Conservation (phyloP, 2,888 invertebrate genomes). For the Limenitis camilla region DNA sequence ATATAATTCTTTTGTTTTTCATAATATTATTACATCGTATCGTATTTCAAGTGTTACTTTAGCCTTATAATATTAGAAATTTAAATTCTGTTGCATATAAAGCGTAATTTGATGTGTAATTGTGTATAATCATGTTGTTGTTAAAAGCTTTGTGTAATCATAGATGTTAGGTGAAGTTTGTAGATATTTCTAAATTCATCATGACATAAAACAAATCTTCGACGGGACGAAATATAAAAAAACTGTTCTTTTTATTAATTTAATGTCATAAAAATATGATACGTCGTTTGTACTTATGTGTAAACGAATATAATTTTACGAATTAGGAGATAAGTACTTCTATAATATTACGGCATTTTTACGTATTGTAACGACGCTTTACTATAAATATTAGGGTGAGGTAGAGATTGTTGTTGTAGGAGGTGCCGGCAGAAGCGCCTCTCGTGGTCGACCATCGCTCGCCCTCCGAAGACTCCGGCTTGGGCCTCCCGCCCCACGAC, state of each 20-base stretch:
- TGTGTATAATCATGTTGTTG: conserved; percentile 9
- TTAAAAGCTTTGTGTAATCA: conserved; percentile 13
- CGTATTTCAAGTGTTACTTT: conserved; percentile 46
- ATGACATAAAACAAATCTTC: neutral
- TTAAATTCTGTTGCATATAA: conserved; percentile 20
- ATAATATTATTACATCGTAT: conserved; percentile 25
- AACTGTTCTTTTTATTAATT: too few relatives aligned
- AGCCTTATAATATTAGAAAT: conserved; percentile 21
- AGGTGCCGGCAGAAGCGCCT: conserved; percentile 71
- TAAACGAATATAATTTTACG: too few relatives aligned
- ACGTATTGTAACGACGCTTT: neutral
- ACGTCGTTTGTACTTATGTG: too few relatives aligned
- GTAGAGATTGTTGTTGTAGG: conserved; percentile 74
- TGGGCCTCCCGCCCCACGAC: conserved; percentile 88
- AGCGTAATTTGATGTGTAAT: conserved; percentile 16
- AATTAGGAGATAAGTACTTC: too few relatives aligned
- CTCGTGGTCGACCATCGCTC: conserved; percentile 84
- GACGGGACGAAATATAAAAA: neutral
- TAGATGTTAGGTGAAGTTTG: conserved; percentile 7
- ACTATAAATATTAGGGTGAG: conserved; percentile 43
- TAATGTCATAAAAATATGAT: too few relatives aligned
- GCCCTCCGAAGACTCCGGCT: conserved; percentile 95
- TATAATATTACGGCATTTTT: too few relatives aligned
- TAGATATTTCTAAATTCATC: conserved; percentile 8
- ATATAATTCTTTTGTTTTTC: conserved; percentile 28